Evolutionary conservation across 2,888 invertebrate species (phyloP), one percentile per base, ranked within the genome.

Genomic region (Caenorhabditis virilis): DNA sequence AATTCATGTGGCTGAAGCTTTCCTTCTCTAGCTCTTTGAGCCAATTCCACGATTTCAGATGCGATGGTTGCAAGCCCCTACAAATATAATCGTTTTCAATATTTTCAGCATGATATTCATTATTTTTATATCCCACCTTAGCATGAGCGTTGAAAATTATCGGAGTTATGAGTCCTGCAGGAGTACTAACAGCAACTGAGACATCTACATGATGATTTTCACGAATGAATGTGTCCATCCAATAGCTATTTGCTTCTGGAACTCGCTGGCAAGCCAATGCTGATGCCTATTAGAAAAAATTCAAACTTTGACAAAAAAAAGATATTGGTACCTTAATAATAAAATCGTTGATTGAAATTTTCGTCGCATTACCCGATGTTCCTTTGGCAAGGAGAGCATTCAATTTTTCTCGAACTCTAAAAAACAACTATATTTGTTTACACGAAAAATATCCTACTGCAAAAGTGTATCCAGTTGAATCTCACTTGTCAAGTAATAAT

Each of bases 141-240:
- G 76, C 67, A 45, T 87, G 85, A 3, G 88, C 88, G 69, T 87
- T 86, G 69, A 87, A 87, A 22, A 99, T 88, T 76, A 99, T 98
- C 2, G 98, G 98, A 1, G 98, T 98, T 66, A 99, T 94, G 16
- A 99, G 88, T 0, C 98, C 98, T 66, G 88, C 88, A 4, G 93
- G 92, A 0, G 97, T 97, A 62, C 93, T 92, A 5, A 99, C 98
- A 1, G 98, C 97, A 58, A 99, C 92, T 79, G 91, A 92, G 1
- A 99, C 91, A 84, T 99, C 98, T 11, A 95, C 95, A 78, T 69
- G 68, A 57, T 81, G 72, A 52, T 83, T 80, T 55, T 82, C 78
- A 20, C 82, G 69, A 49, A 87, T 89, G 78, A 89, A 89, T 6
- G 90, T 88, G 54, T 91, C 95, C 89, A 94, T 89, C 95, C 95